Base-by-base conservation (phyloP, 2,113 vertebrate species). In the Turdus rufiventris region DNA sequence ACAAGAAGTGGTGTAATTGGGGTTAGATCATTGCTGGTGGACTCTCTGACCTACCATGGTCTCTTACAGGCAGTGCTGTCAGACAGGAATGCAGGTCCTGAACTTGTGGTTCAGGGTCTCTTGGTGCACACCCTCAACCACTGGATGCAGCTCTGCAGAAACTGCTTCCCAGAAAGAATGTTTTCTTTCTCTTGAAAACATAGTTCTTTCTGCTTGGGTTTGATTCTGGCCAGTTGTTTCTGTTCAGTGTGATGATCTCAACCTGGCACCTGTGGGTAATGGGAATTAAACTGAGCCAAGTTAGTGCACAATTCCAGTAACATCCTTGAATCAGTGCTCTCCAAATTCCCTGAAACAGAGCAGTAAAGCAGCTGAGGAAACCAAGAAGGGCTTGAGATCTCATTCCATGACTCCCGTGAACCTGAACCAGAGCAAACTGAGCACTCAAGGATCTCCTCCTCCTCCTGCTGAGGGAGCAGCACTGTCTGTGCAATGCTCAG, bases 231-330 rank as follows among this genome's bases (percentile, higher is more conserved):
- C 56, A 93, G 12, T 12, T 17, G 18, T 68, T 94, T 62, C 65
- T 73, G 45, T n/a, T n/a, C 24, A 7, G 3, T 29, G 20, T 47
- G 78, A 75, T 88, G 88, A 88, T 34, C 63, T 94, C 82, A 90
- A 47, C 68, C 29, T 90, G 88, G 81, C 74, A 90, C 33, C 9
- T 31, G 3, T 5, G 56, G 75, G 58, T 85, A 76, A 73, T 71
- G 47, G 38, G 42, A 33, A 80, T 66, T 80, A 70, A 90, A 54
- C 26, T 72, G 82, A 93, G 71, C 34, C 54, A 74, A 31, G 34
- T 70, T 79, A 51, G 67, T 42, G 50, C 77, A 51, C 33, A 85
- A 76, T 94, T 96, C 91, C 82, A 62, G 78, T 85, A 95, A 94
- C 25, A 56, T 54, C 67, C 38, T 71, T 94, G 95, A 92, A 85